Conservation (phyloP, 1,140 invertebrate genomes). For the Trichogramma pretiosum region DNA sequence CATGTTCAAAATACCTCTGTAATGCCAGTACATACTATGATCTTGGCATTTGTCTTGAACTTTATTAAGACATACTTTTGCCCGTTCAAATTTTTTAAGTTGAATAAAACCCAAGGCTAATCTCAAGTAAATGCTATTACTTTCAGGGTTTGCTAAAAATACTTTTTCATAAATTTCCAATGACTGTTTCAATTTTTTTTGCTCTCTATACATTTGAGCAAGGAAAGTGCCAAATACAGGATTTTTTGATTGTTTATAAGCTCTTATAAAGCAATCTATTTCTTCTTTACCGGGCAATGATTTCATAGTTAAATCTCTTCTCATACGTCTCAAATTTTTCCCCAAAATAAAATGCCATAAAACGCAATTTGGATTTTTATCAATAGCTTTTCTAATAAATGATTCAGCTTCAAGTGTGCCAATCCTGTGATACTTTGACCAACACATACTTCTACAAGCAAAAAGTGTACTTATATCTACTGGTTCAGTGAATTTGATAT, state of each 20-base stretch:
- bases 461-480: neutral
- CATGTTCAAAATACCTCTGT: neutral
- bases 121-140: neutral
- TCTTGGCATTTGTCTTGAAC: neutral
- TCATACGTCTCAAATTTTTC: conserved; percentile 3
- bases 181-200: neutral
- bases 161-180: neutral
- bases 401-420: neutral
- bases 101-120: neutral
- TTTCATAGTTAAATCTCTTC: neutral
- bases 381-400: neutral
- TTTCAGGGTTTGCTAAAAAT: neutral
- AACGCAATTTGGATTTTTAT: neutral
- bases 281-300: neutral
- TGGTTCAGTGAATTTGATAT: neutral
- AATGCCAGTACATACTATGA: neutral
- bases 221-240: neutral
- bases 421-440: conserved; percentile 1
- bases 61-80: neutral
- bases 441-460: neutral
- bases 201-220: conserved; percentile 4
- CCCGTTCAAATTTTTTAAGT: neutral
- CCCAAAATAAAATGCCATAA: conserved; percentile 1
- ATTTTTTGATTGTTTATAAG: neutral
- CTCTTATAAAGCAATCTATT: neutral